Base-by-base conservation (phyloP, 2,888 invertebrate genomes). In the Pristionchus maxplancki region DNA sequence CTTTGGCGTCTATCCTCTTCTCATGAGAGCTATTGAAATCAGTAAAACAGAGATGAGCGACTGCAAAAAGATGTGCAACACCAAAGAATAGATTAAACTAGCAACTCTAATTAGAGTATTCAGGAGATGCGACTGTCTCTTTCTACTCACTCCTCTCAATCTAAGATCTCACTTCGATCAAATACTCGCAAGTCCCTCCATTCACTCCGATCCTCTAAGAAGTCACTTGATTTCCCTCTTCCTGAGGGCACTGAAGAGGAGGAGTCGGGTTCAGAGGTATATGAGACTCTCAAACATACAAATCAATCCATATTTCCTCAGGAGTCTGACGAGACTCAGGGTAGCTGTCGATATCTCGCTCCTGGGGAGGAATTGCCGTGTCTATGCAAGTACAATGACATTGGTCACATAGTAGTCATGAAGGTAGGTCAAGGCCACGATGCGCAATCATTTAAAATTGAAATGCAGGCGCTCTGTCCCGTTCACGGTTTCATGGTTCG, bases 401-500 rank as follows among this genome's bases (percentile, higher is more conserved):
- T 89, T 34, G 94, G 94, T 0, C 89, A 91, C 1, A 92, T 92
- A 40, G 88, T 90, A 74, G 89, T 91, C 2, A 92, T 92, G 92
- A 92, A 92, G 88, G 88, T 87, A 58, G 34, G 34, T 31, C 20
- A n/a, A 58, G 28, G 28, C 13, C 11, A 6, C 81, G 3, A 24
- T 8, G 6, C 24, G 6, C 11, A 34, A 11, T 40, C 50, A 44
- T 17, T n/a, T n/a, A 13, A 28, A 3, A 28, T 24, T 48, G 9
- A 82, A 82, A 17, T 13, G n/a, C 91, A 91, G 85, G 93, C 93
- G 11, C 87, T 94, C 15, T 94, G 94, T 89, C 94, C 94, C 1
- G 93, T 94, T n/a, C 94, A 94, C 86, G 94, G 94, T 28, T 94
- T 92, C 87, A 92, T 92, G 92, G 92, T 92, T n/a, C 90, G 92